Base-by-base conservation (phyloP, 2,888 invertebrate species). In the Drosophila multiciliata region DNA sequence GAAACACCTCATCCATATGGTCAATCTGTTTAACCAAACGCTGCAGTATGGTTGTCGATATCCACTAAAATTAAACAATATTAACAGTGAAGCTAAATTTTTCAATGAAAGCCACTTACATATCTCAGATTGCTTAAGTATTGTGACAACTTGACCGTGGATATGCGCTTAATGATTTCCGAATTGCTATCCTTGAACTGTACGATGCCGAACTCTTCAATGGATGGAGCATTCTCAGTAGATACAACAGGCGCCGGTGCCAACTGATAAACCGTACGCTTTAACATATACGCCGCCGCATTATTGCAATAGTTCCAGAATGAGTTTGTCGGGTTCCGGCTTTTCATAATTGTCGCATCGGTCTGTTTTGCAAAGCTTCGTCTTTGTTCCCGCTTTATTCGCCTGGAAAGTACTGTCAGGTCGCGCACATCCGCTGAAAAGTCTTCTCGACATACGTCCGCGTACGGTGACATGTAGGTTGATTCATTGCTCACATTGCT, bases 1-100 rank as follows among this genome's bases (percentile, higher is more conserved):
- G 94, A 76, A 98, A 94, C 12, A 95, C 94, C 52, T 94, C 95
- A 92, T 97, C 96, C 42, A 96, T 95, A 60, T 93, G 94, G 73
- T 95, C 95, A 85, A 98, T 96, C 94, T 97, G 97, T 55, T 94
- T 94, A 33, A 95, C 95, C 61, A 98, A 93, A 35, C 97, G 95
- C 90, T 95, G 94, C 69, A 98, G 93, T 77, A 98, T 96, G 5
- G 98, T 98, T 83, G 95, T 95, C 69, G 97, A 96, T 78, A 98
- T 94, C 98, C 98, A 98, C 97, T 97, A 92, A 15, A 60, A 52
- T 12, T 1, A 48, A 29, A 17, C 2, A 38, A 42, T 0, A 33
- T 55, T 67, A 67, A 11, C 17, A 64, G 36, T 0, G 2, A 11
- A 6, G 9, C 9, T 20, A 3, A 32, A 20, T 35, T 29, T 2